phyloP scores from a whole-genome alignment of 2,797 vertebrate species.

The Manis crassicaudata region DNA sequence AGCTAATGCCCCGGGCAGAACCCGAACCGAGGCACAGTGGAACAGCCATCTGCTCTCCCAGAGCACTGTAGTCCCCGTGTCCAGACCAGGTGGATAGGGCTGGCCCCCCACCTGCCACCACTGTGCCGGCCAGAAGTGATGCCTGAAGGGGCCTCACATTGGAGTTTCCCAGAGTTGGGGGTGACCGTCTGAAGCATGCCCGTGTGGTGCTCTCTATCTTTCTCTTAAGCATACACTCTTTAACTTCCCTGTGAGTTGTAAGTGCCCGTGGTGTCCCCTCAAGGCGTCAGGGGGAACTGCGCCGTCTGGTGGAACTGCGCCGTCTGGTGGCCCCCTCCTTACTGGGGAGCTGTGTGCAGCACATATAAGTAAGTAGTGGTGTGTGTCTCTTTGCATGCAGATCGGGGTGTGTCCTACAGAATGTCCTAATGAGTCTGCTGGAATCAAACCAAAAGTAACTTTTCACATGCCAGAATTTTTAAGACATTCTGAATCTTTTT shows the following conservation, averaged over 20 bases:
- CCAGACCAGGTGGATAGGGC: not conserved
- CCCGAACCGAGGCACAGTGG: not conserved
- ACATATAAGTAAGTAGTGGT: slow-evolving; percentile 37
- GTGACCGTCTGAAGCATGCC: slow-evolving; percentile 50
- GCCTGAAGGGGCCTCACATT: not conserved
- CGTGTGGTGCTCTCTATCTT: not conserved
- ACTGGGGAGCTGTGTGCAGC: not conserved
- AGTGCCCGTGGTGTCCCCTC: slow-evolving; percentile 25
- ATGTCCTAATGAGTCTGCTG: slow-evolving; percentile 76
- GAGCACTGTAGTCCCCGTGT: not conserved
- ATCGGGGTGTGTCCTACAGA: slow-evolving; percentile 27
- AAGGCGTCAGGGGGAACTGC: not conserved
- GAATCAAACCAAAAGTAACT: slow-evolving; percentile 68
- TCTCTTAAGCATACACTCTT: slow-evolving; percentile 45
- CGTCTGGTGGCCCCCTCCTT: not conserved
- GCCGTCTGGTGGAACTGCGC: not conserved
- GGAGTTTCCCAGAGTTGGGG: not conserved
- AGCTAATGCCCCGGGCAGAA: not conserved
- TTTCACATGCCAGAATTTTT: slow-evolving; percentile 68
- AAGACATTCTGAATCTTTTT: slow-evolving; percentile 81
- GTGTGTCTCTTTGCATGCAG: slow-evolving; percentile 68
- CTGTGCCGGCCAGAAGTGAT: not conserved
- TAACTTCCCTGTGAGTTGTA: slow-evolving; percentile 58
- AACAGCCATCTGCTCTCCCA: not conserved
- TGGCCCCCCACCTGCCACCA: slow-evolving; percentile 15